Evolutionary conservation across 1,140 invertebrate genomes (phyloP).

Genomic region (Caenorhabditis briggsae): DNA sequence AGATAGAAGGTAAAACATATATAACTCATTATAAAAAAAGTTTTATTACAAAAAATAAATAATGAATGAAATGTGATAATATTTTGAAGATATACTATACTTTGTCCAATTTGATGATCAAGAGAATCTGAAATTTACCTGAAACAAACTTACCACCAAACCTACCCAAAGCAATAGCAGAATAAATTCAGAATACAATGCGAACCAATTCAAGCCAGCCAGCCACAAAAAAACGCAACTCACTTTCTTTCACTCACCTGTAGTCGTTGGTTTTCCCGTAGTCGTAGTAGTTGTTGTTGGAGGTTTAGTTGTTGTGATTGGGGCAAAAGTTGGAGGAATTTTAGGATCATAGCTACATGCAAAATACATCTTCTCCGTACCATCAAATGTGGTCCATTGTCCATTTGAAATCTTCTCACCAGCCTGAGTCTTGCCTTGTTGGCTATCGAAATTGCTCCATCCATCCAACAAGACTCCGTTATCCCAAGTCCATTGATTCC

Average conservation of each 20-base stretch:
- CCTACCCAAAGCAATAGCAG: background rate
- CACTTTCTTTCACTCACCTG: background rate
- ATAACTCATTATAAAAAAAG: no score
- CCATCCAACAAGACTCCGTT: background rate
- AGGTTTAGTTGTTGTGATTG: background rate
- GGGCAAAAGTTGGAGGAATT: background rate
- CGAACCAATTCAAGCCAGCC: background rate
- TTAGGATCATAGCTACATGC: conserved; percentile 2
- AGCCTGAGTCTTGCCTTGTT: background rate
- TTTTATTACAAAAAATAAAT: no score
- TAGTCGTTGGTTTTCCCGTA: background rate
- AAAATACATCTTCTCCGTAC: background rate
- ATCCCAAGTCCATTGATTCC: conserved; percentile 8
- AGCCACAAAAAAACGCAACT: background rate
- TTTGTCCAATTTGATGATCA: no score
- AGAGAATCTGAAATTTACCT: background rate
- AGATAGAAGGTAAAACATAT: no score
- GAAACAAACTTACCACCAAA: no score
- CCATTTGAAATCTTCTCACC: conserved; percentile 12
- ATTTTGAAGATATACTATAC: no score
- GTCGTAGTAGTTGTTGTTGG: background rate
- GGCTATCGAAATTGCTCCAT: conserved; percentile 3
- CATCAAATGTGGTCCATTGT: background rate
- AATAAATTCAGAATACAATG: background rate
- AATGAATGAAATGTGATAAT: no score